Conservation (phyloP, 1,140 invertebrate genomes). For the Pogonognathellus flavescens region DNA sequence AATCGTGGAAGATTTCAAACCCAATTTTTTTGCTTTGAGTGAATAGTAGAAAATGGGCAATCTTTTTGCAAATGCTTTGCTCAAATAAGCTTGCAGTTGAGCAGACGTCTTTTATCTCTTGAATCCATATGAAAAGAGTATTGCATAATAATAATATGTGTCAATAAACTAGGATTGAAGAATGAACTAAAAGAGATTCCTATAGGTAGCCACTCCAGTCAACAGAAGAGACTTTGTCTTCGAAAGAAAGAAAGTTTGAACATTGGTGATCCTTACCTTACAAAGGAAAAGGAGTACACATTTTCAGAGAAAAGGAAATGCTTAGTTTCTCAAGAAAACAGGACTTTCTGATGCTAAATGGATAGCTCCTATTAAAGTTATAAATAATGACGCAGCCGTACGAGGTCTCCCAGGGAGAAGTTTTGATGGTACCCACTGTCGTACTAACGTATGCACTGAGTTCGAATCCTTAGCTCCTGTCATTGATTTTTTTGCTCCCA, state of each 20-base stretch:
- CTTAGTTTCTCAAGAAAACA: background rate
- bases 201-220: background rate
- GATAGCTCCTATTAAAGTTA: constrained; percentile 8
- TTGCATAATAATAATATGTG: background rate
- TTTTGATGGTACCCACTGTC: background rate
- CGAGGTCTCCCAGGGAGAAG: background rate
- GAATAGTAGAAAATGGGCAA: too few relatives aligned
- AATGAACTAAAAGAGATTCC: background rate
- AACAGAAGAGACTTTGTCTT: background rate
- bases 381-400: background rate
- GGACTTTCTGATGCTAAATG: background rate
- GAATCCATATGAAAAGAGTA: too few relatives aligned
- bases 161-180: background rate
- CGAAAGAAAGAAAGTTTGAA: background rate
- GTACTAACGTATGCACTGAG: background rate
- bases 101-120: too few relatives aligned
- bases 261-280: background rate
- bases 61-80: too few relatives aligned
- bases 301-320: background rate
- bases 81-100: too few relatives aligned
- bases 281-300: background rate
- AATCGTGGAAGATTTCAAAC: too few relatives aligned
- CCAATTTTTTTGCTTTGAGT: too few relatives aligned
- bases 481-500: background rate
- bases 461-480: background rate